These are phyloP conservation scores for Agrotis clavis DNA, from an alignment of 2,888 invertebrate species.

Conservation along the genomic window DNA sequence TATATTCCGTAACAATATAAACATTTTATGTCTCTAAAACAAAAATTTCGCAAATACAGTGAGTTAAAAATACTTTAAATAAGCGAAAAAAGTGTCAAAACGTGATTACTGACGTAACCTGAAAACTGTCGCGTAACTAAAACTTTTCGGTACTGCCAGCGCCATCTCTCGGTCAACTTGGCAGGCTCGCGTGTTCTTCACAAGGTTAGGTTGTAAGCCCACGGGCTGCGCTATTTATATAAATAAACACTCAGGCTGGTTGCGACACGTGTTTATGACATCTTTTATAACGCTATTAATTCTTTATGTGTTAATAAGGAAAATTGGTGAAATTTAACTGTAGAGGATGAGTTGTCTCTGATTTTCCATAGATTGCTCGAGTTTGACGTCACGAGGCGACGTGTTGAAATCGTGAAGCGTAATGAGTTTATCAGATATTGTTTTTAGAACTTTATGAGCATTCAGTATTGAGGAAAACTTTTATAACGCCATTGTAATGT, in stretches of 20 bases:
- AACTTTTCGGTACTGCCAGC: constrained; percentile 72
- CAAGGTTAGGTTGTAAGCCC: constrained; percentile 72
- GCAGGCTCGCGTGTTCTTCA: constrained; percentile 68
- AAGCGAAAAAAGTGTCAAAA: constrained; percentile 49
- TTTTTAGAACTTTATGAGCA: constrained; percentile 55
- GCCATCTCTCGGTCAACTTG: constrained; percentile 87
- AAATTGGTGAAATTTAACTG: constrained; percentile 38
- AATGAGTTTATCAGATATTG: constrained; percentile 64
- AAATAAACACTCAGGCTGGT: constrained; percentile 59
- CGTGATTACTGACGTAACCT: constrained; percentile 63
- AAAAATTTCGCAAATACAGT: constrained; percentile 17
- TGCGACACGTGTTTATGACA: constrained; percentile 47
- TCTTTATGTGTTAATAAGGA: constrained; percentile 32
- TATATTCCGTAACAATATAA: constrained; percentile 12
- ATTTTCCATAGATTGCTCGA: constrained; percentile 47
- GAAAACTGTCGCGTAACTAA: constrained; percentile 66
- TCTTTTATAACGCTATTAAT: constrained; percentile 48
- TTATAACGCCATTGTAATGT: constrained; percentile 4
- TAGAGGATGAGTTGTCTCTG: constrained; percentile 47
- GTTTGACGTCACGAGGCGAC: constrained; percentile 47
- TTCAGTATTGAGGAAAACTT: constrained; percentile 35
- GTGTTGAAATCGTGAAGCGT: constrained; percentile 54
- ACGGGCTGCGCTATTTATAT: constrained; percentile 53
- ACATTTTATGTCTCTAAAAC: constrained; percentile 7
- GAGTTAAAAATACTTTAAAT: constrained; percentile 37